Evolutionary conservation across 1,140 invertebrate genomes (phyloP).

Genomic region (Lethocerus indicus): DNA sequence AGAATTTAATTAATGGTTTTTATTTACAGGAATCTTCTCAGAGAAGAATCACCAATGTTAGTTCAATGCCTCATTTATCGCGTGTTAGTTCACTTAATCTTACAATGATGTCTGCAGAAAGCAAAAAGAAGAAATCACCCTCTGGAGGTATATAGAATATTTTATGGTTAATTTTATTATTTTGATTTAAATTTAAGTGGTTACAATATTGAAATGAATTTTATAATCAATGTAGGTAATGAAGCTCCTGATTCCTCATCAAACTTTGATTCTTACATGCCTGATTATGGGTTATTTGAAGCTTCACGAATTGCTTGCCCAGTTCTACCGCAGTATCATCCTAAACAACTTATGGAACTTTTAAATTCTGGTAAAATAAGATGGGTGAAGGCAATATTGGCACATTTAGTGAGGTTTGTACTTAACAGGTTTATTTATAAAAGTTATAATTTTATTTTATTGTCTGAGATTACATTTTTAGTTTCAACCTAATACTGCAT

Average conservation of each 20-base stretch:
- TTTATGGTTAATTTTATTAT: not conserved
- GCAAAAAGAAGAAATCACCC: slow-evolving; percentile 35
- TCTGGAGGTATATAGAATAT: slow-evolving; percentile 2
- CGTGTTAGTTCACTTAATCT: slow-evolving; percentile 66
- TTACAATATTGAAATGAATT: no score
- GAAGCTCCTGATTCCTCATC: not conserved
- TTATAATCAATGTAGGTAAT: no score
- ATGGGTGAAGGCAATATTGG: slow-evolving; percentile 94
- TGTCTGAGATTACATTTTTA: no score
- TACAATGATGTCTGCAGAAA: slow-evolving; percentile 50
- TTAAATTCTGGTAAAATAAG: slow-evolving; percentile 94
- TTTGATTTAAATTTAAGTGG: not conserved
- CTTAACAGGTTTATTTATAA: no score
- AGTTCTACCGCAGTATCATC: slow-evolving; percentile 98
- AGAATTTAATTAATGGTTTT: no score
- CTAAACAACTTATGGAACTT: slow-evolving; percentile 96
- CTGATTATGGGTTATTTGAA: slow-evolving; percentile 90
- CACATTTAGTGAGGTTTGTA: slow-evolving; percentile 81
- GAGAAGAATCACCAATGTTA: slow-evolving; percentile 43
- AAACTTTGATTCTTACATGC: slow-evolving; percentile 44
- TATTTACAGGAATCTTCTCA: slow-evolving; percentile 42
- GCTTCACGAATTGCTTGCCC: slow-evolving; percentile 91
- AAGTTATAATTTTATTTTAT: no score
- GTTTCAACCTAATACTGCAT: no score
- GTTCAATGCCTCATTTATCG: slow-evolving; percentile 61